Conservation (phyloP, 2,888 invertebrate species). For the Polydrusus pterygomalis region DNA sequence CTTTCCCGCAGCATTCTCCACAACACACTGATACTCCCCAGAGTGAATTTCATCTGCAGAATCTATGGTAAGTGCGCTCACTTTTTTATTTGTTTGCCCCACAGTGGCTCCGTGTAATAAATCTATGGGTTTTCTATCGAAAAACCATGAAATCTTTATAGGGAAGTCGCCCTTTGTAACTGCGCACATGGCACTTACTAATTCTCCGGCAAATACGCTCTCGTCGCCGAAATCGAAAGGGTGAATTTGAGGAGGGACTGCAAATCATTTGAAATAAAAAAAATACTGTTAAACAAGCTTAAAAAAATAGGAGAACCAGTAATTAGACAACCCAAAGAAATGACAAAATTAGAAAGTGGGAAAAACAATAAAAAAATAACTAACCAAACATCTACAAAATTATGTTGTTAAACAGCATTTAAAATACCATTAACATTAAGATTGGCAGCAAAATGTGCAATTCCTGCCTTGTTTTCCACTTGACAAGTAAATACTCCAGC, state of each 20-base stretch:
- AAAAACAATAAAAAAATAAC: not conserved
- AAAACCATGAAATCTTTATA: slow-evolving; percentile 56
- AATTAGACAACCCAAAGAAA: slow-evolving; percentile 52
- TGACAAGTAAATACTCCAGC: slow-evolving; percentile 85
- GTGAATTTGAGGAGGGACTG: slow-evolving; percentile 70
- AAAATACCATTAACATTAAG: slow-evolving; percentile 74
- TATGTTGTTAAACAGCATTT: no score
- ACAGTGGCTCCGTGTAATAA: slow-evolving; percentile 41
- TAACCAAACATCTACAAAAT: not conserved
- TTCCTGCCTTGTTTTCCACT: slow-evolving; percentile 77
- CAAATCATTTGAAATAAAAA: slow-evolving; percentile 35
- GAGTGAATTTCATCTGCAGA: slow-evolving; percentile 79
- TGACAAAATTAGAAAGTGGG: not conserved
- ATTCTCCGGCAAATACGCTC: slow-evolving; percentile 78
- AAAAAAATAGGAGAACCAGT: slow-evolving; percentile 75
- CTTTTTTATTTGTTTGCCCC: slow-evolving; percentile 64
- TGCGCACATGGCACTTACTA: slow-evolving; percentile 78
- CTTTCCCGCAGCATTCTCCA: slow-evolving; percentile 80
- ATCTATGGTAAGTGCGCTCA: slow-evolving; percentile 78
- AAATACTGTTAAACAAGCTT: not conserved
- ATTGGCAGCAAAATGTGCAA: slow-evolving; percentile 73
- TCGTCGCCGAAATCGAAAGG: slow-evolving; percentile 72
- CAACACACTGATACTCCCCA: slow-evolving; percentile 86
- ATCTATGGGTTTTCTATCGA: slow-evolving; percentile 27
- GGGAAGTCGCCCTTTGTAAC: slow-evolving; percentile 81